Evolutionary conservation across 2,113 vertebrate species (phyloP).

Genomic region (Lucifuga dentata): DNA sequence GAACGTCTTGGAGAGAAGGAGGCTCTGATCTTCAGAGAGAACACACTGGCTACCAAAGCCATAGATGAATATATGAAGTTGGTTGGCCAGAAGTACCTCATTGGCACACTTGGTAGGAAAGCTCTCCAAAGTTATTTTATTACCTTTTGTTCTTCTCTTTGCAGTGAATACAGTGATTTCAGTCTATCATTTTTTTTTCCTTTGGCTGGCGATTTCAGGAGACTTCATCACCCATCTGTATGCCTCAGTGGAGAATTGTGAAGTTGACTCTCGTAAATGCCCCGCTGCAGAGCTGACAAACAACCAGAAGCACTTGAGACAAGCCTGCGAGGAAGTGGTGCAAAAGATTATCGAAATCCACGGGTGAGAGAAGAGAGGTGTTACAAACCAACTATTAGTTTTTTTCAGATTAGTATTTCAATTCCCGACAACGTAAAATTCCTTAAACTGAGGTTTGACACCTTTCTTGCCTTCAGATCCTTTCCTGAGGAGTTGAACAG

Average conservation of each 20-base stretch:
- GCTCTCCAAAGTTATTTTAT: not conserved
- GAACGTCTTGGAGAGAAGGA: slow-evolving; percentile 90
- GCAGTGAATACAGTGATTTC: not conserved
- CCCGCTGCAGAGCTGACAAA: slow-evolving; percentile 78
- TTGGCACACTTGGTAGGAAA: slow-evolving; percentile 88
- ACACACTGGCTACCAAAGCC: slow-evolving; percentile 95
- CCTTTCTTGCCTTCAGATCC: slow-evolving; percentile 68
- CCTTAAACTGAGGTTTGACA: not conserved
- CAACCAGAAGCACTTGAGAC: slow-evolving; percentile 86
- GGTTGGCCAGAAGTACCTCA: slow-evolving; percentile 94
- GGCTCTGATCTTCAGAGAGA: slow-evolving; percentile 93
- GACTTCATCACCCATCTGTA: slow-evolving; percentile 86
- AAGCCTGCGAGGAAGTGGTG: slow-evolving; percentile 88
- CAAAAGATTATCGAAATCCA: slow-evolving; percentile 84
- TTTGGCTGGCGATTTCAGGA: no score
- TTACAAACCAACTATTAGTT: no score
- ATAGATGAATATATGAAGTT: slow-evolving; percentile 98
- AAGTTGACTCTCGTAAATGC: slow-evolving; percentile 92
- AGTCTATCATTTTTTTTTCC: slow-evolving; percentile 5
- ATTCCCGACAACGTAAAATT: not conserved
- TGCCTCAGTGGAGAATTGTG: slow-evolving; percentile 83
- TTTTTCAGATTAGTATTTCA: not conserved
- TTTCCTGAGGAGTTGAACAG: slow-evolving; percentile 90
- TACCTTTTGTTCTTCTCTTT: not conserved
- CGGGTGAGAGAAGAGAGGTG: slow-evolving; percentile 77